Base-by-base conservation (phyloP, 2,888 invertebrate species). In the Pegoplata infirma region DNA sequence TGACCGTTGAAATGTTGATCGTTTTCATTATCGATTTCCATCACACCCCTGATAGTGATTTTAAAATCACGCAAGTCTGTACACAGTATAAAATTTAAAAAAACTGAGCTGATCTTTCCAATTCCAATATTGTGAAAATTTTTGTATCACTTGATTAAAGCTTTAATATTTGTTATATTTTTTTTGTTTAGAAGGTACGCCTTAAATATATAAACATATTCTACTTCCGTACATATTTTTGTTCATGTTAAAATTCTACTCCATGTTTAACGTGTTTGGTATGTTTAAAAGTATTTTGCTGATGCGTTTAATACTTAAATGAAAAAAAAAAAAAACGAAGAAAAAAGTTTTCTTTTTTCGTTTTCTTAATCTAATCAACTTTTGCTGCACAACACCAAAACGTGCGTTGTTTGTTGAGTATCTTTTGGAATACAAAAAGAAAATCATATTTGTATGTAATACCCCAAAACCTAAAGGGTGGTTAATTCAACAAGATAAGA, bases 351-450 rank as follows among this genome's bases (percentile, higher is more conserved):
- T 53, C 17, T n/a, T n/a, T n/a, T 63, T 25, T 67, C 47, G 47
- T 40, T 46, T 74, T 74, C 61, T 61, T 77, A 77, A 67, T 72
- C 71, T 77, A 77, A 77, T 77, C 72, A 72, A 72, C 64, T 72
- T 71, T 77, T 72, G 69, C 56, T 63, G 72, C 56, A 71, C 51
- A 76, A 67, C n/a, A 66, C 40, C 36, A 40, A 66, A 72, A 77
- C 72, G 76, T 77, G 76, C 67, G 63, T 56, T 77, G 76, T 44
- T 63, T 72, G 53, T 21, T 67, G 76, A 76, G 55, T 55, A 25
- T 40, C 59, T 53, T 14, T n/a, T 55, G 2, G 21, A 72, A 63
- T 67, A 56, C 23, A 21, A 49, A 32, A 67, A 61, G 3, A 12
- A 51, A 32, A n/a, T 72, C 49, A 56, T 44, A 46, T 72, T 56